Conservation (phyloP, 2,113 vertebrate species). For the Boleophthalmus pectinirostris region DNA sequence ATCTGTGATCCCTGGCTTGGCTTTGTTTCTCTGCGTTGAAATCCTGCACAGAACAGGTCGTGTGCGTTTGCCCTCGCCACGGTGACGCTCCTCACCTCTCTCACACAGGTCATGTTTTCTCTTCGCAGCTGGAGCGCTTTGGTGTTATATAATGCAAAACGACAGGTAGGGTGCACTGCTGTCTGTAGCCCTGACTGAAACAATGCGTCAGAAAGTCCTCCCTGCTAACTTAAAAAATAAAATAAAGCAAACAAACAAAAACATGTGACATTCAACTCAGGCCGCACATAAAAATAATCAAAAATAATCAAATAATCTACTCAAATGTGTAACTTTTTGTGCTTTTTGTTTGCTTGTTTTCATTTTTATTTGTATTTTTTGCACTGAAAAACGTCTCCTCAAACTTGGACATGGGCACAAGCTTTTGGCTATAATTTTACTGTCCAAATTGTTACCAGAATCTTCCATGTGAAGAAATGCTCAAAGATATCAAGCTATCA, state of each 20-base stretch:
- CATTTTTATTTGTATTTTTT: too few relatives aligned
- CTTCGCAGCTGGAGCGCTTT: conserved; percentile 51
- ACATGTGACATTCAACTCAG: neutral
- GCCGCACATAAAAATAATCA: too few relatives aligned
- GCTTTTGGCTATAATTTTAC: too few relatives aligned
- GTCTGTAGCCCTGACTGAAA: conserved; percentile 43
- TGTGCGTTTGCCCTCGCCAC: neutral
- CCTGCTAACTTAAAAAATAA: neutral
- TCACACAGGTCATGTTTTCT: conserved; percentile 45
- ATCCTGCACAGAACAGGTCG: conserved; percentile 15
- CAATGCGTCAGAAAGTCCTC: conserved; percentile 34
- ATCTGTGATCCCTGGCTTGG: neutral
- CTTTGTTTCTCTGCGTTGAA: neutral
- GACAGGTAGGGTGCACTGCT: conserved; percentile 53
- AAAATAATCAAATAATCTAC: too few relatives aligned
- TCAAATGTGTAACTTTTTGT: too few relatives aligned
- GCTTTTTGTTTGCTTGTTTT: too few relatives aligned
- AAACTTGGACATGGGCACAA: too few relatives aligned
- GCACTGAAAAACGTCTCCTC: too few relatives aligned
- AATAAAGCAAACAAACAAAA: neutral
- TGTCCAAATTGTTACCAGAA: too few relatives aligned
- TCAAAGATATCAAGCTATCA: neutral
- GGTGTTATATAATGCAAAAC: conserved; percentile 63
- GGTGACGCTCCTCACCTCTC: conserved; percentile 42
- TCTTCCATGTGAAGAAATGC: too few relatives aligned